A percentile compares a stretch with the other conserved stretches of the same genome.
Conservation (phyloP, 2,113 vertebrate genomes). For the Anoura caudifer region DNA sequence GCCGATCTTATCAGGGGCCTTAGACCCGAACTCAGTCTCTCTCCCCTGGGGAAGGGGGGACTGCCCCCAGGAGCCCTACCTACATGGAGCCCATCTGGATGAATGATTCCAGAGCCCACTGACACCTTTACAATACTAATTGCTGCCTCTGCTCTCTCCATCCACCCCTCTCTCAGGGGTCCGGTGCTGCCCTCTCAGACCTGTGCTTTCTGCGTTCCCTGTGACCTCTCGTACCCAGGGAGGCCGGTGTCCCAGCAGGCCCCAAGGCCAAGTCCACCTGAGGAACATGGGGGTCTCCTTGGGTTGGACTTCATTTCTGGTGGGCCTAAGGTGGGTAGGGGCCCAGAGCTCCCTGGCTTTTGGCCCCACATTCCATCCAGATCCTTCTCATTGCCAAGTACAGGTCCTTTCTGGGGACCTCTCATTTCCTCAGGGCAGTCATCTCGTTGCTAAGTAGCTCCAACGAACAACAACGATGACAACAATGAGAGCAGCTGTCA, state of each 20-base stretch:
- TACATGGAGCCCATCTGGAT: not conserved
- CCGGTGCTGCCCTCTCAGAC: not conserved
- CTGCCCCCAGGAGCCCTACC: not conserved
- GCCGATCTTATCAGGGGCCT: not conserved
- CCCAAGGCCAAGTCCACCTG: not conserved
- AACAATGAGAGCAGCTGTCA: not conserved
- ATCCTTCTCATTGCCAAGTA: not conserved
- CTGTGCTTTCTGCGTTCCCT: not conserved
- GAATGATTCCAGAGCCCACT: not conserved
- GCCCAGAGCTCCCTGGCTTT: not conserved
- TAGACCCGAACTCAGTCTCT: not conserved
- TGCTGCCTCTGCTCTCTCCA: not conserved
- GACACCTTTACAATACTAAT: not conserved
- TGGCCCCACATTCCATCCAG: not conserved
- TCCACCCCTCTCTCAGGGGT: not conserved
- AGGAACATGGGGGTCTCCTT: not conserved
- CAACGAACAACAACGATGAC: not conserved
- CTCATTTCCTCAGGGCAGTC: not conserved
- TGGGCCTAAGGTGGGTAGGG: not conserved
- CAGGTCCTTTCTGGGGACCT: not conserved
- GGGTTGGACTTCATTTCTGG: not conserved
- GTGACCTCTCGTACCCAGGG: not conserved
- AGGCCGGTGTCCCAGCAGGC: not conserved
- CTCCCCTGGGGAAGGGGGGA: not conserved
- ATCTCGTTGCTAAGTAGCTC: not conserved